These are phyloP conservation scores for Drosophila sproati DNA, from an alignment of 1,140 invertebrate genomes.

Conservation along the genomic window DNA sequence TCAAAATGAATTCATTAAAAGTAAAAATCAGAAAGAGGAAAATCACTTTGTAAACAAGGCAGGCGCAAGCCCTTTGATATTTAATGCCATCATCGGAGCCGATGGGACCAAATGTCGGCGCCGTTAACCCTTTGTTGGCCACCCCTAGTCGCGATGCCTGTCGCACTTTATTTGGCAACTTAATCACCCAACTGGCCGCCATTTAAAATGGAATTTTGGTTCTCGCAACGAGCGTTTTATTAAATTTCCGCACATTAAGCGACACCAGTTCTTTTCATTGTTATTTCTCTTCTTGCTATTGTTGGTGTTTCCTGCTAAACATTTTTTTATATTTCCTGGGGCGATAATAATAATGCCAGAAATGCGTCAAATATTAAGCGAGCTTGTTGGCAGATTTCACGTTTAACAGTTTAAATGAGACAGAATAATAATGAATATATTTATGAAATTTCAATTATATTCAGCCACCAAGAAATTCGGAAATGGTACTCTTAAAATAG, in stretches of 20 bases:
- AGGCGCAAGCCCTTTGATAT: conserved; percentile 72
- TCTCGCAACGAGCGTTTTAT: conserved; percentile 60
- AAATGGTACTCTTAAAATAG: too few relatives aligned
- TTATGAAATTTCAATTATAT: too few relatives aligned
- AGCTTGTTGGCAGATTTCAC: conserved; percentile 32
- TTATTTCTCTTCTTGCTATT: conserved; percentile 19
- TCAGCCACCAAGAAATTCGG: too few relatives aligned
- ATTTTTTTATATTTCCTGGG: conserved; percentile 33
- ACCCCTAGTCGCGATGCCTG: conserved; percentile 23
- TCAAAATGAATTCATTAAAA: conserved; percentile 81
- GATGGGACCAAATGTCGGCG: conserved; percentile 33
- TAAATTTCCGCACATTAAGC: conserved; percentile 74
- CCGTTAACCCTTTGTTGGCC: conserved; percentile 63
- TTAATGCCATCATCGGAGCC: conserved; percentile 57
- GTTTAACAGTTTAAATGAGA: conserved; percentile 4
- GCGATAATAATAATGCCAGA: conserved; percentile 56
- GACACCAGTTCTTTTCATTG: conserved; percentile 49
- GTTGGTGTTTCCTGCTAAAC: conserved; percentile 2
- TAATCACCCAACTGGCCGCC: conserved; percentile 73
- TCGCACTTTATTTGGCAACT: conserved; percentile 82
- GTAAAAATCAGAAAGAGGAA: conserved; percentile 73
- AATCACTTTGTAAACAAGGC: conserved; percentile 73
- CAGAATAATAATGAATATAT: neutral
- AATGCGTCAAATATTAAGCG: conserved; percentile 62
- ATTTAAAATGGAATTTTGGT: conserved; percentile 69